These are phyloP conservation scores for Saccostrea echinata DNA, from an alignment of 1,140 invertebrate species.

Conservation along the genomic window DNA sequence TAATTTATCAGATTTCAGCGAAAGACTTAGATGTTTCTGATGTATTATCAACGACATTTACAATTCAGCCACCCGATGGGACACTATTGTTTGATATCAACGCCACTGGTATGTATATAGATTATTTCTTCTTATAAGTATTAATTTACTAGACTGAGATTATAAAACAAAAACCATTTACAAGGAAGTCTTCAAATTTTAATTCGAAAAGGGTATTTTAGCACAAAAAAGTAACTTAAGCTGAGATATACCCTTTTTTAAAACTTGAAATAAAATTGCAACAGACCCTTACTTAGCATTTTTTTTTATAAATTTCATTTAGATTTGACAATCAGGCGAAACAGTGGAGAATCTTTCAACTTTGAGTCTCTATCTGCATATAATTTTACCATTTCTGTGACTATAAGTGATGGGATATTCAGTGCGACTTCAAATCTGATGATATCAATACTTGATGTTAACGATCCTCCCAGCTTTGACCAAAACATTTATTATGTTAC, in stretches of 20 bases:
- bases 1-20: not conserved
- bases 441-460: constrained; percentile 9
- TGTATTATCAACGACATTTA: not conserved
- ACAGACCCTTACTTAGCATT: not conserved
- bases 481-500: not conserved
- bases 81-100: not conserved
- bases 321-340: constrained; percentile 4
- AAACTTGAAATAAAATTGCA: too few relatives aligned
- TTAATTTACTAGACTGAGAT: too few relatives aligned
- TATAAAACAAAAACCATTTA: too few relatives aligned
- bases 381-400: constrained; percentile 5
- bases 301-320: not conserved
- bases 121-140: too few relatives aligned
- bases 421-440: not conserved
- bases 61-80: not conserved
- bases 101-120: not conserved
- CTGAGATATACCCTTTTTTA: too few relatives aligned
- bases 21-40: not conserved
- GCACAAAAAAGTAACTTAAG: too few relatives aligned
- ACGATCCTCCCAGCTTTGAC: constrained; percentile 5
- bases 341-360: not conserved
- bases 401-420: constrained; percentile 18
- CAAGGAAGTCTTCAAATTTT: too few relatives aligned
- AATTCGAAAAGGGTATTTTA: too few relatives aligned
- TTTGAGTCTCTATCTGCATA: not conserved